A percentile compares a stretch with the other conserved stretches of the same genome.
Evolutionary conservation across 2,797 vertebrate genomes (phyloP).

Genomic region (Morus bassanus): DNA sequence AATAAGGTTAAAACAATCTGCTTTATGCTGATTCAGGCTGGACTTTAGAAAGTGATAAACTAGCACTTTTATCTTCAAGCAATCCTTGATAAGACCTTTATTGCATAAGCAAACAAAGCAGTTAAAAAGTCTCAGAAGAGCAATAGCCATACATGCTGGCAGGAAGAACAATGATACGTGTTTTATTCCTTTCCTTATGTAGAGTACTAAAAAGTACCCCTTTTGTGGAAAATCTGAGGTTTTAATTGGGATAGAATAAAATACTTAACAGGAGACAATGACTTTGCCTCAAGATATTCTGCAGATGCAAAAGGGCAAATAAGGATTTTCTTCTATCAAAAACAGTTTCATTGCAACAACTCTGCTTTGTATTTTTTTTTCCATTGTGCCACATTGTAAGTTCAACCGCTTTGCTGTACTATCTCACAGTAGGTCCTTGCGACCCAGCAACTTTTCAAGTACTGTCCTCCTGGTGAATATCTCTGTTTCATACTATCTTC

Average conservation of each 20-base stretch:
- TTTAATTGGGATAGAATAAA: conserved; percentile 45
- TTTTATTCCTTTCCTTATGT: not conserved
- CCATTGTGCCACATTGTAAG: not conserved
- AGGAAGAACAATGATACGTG: not conserved
- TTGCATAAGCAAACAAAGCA: conserved; percentile 48
- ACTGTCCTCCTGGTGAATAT: not conserved
- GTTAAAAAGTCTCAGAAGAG: conserved; percentile 6
- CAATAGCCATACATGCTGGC: not conserved
- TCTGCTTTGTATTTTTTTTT: not conserved
- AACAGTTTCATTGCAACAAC: not conserved
- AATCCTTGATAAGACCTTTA: conserved; percentile 5
- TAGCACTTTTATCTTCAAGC: conserved; percentile 5
- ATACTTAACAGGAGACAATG: not conserved
- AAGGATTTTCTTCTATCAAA: not conserved
- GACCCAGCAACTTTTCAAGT: not conserved
- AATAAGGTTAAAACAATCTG: not conserved
- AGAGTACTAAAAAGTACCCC: not conserved
- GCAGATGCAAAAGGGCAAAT: not conserved
- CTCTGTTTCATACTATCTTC: not conserved
- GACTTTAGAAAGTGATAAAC: conserved; percentile 10
- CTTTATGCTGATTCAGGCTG: not conserved
- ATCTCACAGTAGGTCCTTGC: not conserved
- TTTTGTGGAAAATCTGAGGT: conserved; percentile 11
- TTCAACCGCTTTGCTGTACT: not conserved
- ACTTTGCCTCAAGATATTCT: conserved; percentile 26